Conservation (phyloP, 2,888 invertebrate genomes). For the Lymantria monacha region DNA sequence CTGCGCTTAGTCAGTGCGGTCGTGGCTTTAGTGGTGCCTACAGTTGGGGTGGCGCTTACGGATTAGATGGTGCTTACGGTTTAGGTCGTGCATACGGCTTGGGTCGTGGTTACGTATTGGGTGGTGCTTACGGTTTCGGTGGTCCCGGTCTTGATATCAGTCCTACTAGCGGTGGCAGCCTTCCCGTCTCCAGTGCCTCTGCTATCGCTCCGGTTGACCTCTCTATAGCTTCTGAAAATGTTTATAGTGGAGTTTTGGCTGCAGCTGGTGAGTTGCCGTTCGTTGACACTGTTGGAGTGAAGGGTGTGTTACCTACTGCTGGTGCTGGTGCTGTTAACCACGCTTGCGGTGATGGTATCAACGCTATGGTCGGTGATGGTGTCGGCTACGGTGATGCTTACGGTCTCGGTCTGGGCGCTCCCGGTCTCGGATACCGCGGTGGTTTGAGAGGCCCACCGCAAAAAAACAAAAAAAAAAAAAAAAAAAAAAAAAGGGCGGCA, state of each 20-base stretch:
- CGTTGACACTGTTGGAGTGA: slow-evolving; percentile 42
- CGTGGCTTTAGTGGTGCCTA: neutral
- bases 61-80: neutral
- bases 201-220: slow-evolving; percentile 36
- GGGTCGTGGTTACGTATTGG: neutral
- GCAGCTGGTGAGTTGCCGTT: slow-evolving; percentile 43
- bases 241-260: slow-evolving; percentile 30
- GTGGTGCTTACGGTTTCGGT: neutral
- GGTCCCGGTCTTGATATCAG: slow-evolving; percentile 20
- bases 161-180: slow-evolving; percentile 33
- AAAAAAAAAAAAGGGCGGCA: too few species aligned
- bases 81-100: neutral
- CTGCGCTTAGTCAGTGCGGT: slow-evolving; percentile 23
- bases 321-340: too few species aligned
- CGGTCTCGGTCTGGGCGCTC: neutral
- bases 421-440: neutral
- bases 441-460: neutral
- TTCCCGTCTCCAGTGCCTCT: slow-evolving; percentile 33
- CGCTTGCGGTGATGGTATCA: too few species aligned
- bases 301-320: slow-evolving; percentile 4
- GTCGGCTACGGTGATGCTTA: neutral
- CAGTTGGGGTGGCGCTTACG: neutral
- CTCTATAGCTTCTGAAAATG: slow-evolving; percentile 41
- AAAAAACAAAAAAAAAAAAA: too few species aligned
- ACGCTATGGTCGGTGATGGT: neutral